Conservation (phyloP, 1,140 invertebrate species). For the Battus philenor region DNA sequence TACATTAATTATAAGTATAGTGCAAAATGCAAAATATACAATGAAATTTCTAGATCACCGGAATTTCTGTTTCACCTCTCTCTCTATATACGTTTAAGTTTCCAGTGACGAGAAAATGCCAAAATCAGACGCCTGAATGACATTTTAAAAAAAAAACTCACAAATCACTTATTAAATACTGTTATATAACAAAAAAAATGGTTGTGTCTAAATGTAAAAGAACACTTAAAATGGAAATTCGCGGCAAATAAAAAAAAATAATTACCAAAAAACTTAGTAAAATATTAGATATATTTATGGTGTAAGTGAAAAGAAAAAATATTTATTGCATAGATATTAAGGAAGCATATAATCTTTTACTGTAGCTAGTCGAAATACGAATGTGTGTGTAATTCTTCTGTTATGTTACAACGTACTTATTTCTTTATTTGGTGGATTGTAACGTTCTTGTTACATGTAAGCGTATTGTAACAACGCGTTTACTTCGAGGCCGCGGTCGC, state of each 20-base stretch:
- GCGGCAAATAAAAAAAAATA: conserved; percentile 26
- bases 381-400: conserved; percentile 21
- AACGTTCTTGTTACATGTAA: conserved; percentile 1
- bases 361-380: conserved; percentile 47
- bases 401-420: conserved; percentile 4
- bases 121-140: conserved; percentile 42
- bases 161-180: conserved; percentile 39
- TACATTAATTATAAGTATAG: conserved; percentile 29
- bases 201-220: conserved; percentile 62
- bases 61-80: conserved; percentile 24
- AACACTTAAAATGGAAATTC: conserved; percentile 49
- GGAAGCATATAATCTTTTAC: conserved; percentile 59
- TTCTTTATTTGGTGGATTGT: conserved; percentile 1
- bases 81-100: conserved; percentile 11
- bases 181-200: conserved; percentile 54
- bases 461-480: neutral
- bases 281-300: conserved; percentile 64
- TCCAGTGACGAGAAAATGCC: conserved; percentile 37
- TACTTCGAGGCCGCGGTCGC: neutral
- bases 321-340: conserved; percentile 61
- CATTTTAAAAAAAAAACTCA: conserved; percentile 31
- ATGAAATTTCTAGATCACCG: conserved; percentile 36
- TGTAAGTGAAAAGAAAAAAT: conserved; percentile 60
- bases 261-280: conserved; percentile 45
- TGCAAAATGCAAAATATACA: conserved; percentile 33